These are phyloP conservation scores for Lynx canadensis DNA, from an alignment of 2,113 vertebrate species.

Conservation along the genomic window DNA sequence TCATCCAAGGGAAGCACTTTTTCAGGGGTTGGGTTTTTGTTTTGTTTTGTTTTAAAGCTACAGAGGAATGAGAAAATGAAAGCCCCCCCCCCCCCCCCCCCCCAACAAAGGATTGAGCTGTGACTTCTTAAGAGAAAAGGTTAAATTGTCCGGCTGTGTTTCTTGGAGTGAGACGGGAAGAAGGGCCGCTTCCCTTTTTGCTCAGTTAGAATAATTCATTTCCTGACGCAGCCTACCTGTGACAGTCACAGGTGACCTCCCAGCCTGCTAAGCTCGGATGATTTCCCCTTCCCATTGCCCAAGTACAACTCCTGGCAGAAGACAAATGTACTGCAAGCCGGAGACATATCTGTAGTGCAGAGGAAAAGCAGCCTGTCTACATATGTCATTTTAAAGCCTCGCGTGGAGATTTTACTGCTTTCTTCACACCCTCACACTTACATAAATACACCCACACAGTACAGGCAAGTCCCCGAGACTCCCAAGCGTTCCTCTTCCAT, in stretches of 20 bases:
- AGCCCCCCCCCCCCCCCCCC: background rate
- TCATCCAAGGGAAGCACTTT: background rate
- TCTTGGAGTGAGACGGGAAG: constrained; percentile 36
- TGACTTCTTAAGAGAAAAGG: constrained; percentile 70
- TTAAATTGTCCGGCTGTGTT: constrained; percentile 46
- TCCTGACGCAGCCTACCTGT: constrained; percentile 58
- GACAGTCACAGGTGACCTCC: constrained; percentile 73
- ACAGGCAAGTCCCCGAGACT: constrained; percentile 60
- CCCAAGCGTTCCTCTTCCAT: constrained; percentile 62
- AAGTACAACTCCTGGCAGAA: constrained; percentile 41
- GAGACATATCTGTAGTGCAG: background rate
- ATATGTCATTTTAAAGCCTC: constrained; percentile 69
- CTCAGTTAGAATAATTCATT: constrained; percentile 63
- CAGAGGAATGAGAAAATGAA: constrained; percentile 31
- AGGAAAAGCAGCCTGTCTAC: constrained; percentile 63
- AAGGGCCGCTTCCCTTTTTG: background rate
- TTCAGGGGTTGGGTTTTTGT: background rate
- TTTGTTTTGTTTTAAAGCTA: background rate
- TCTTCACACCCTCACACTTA: constrained; percentile 78
- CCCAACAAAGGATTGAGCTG: constrained; percentile 37
- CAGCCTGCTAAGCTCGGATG: constrained; percentile 36
- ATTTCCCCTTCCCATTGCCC: constrained; percentile 27
- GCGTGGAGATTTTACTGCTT: constrained; percentile 75
- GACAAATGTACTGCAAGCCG: constrained; percentile 57
- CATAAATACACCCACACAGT: constrained; percentile 68